phyloP scores from a whole-genome alignment of 1,140 invertebrate species.

The Oryzaephilus surinamensis region DNA sequence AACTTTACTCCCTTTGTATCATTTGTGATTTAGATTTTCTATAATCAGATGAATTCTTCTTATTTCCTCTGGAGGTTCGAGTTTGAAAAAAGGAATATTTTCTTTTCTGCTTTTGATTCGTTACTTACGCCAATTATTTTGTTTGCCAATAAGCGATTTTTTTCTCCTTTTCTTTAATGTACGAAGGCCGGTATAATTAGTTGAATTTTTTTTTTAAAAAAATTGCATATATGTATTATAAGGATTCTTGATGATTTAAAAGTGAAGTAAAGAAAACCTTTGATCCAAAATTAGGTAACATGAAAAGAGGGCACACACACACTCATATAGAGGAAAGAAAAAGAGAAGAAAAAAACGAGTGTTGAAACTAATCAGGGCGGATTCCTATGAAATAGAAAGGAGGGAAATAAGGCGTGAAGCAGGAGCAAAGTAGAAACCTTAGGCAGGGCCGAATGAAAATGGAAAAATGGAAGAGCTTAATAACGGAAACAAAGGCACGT shows the following conservation, averaged over 20 bases:
- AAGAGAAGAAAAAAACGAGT: too few relatives aligned
- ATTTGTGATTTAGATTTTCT: slow-evolving; percentile 29
- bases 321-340: too few relatives aligned
- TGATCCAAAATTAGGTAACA: too few relatives aligned
- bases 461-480: slow-evolving; percentile 16
- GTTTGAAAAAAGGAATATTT: slow-evolving; percentile 5
- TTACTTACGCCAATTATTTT: slow-evolving; percentile 14
- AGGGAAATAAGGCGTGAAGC: slow-evolving; percentile 3
- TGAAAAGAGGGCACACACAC: too few relatives aligned
- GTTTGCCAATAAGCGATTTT: too few relatives aligned
- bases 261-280: too few relatives aligned
- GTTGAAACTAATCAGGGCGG: not conserved
- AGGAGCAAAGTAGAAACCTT: slow-evolving; percentile 4
- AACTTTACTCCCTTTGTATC: slow-evolving; percentile 25
- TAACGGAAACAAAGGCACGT: slow-evolving; percentile 16
- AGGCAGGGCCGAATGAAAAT: slow-evolving; percentile 12
- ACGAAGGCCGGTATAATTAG: too few relatives aligned
- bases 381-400: slow-evolving; percentile 8
- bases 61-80: slow-evolving; percentile 2
- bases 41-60: slow-evolving; percentile 20
- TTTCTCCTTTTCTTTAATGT: too few relatives aligned
- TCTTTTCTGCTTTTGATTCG: slow-evolving; percentile 3
- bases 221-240: too few relatives aligned
- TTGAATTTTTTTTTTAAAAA: too few relatives aligned
- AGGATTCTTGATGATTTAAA: too few relatives aligned